Evolutionary conservation across 2,888 invertebrate genomes (phyloP).

Genomic region (Cheilosia impressa): DNA sequence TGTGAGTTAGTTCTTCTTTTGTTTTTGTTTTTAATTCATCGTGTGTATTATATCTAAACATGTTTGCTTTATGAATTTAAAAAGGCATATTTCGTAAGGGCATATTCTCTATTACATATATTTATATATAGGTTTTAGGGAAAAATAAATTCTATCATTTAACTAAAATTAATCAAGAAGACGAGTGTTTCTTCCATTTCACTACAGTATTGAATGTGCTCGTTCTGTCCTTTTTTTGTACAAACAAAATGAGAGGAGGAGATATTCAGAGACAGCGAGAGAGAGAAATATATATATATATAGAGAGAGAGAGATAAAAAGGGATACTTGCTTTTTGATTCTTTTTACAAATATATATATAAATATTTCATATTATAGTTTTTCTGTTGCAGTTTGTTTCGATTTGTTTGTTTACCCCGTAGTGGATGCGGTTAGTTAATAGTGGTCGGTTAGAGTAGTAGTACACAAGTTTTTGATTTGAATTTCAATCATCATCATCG

Average conservation of each 20-base stretch:
- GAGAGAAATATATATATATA: not conserved
- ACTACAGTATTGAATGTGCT: conserved; percentile 51
- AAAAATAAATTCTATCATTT: conserved; percentile 63
- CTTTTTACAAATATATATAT: conserved; percentile 70
- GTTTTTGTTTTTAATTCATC: conserved; percentile 57
- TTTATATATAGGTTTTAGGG: conserved; percentile 59
- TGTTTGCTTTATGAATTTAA: conserved; percentile 66
- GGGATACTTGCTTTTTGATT: conserved; percentile 53
- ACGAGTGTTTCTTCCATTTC: conserved; percentile 35
- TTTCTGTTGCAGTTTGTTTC: conserved; percentile 64
- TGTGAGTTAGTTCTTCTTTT: not conserved
- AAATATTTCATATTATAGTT: conserved; percentile 45
- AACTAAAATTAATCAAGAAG: conserved; percentile 66
- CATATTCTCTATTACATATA: conserved; percentile 74
- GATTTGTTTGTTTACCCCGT: conserved; percentile 55
- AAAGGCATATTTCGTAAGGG: conserved; percentile 76
- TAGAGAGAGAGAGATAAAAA: conserved; percentile 50
- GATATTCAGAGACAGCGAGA: not conserved
- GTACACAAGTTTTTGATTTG: conserved; percentile 57
- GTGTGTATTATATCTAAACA: conserved; percentile 39
- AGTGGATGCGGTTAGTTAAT: conserved; percentile 69
- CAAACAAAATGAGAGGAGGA: conserved; percentile 14
- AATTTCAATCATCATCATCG: conserved; percentile 78
- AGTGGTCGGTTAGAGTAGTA: conserved; percentile 68
- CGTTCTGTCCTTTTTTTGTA: conserved; percentile 31